Evolutionary conservation across 30 jellyfish, hydroid and myxozoan genomes (phyloP).

Genomic region (Morbakka virulenta): DNA sequence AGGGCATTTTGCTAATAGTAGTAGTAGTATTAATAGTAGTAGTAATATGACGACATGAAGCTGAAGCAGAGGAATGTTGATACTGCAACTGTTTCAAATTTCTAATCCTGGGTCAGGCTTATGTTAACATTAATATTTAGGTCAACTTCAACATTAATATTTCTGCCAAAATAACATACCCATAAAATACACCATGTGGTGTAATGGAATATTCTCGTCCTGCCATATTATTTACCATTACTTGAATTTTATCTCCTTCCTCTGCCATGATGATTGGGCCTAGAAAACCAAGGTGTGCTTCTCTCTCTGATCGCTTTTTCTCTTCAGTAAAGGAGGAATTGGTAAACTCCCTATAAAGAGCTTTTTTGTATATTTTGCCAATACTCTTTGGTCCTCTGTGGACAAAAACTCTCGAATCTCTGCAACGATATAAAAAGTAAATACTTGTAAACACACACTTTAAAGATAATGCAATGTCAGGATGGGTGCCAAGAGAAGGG

Average conservation of each 20-base stretch:
- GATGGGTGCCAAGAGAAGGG: too few species aligned
- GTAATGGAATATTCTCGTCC: slow-evolving; percentile 45
- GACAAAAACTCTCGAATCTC: slow-evolving; percentile 34
- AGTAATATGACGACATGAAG: too few species aligned
- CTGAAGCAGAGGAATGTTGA: too few species aligned
- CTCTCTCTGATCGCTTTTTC: slow-evolving; percentile 6
- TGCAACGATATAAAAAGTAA: neutral
- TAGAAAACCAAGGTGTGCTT: slow-evolving; percentile 53
- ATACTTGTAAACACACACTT: too few species aligned
- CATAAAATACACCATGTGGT: slow-evolving; percentile 66
- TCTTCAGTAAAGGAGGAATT: slow-evolving; percentile 27
- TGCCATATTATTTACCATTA: slow-evolving; percentile 63
- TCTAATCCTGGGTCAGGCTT: too few species aligned
- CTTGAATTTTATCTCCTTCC: slow-evolving; percentile 57
- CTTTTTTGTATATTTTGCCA: slow-evolving; percentile 73
- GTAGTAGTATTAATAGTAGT: too few species aligned
- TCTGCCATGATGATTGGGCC: slow-evolving; percentile 71
- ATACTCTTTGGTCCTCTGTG: slow-evolving; percentile 42
- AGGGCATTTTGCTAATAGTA: too few species aligned
- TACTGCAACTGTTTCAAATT: too few species aligned
- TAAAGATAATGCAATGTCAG: too few species aligned
- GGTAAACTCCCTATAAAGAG: slow-evolving; percentile 59
- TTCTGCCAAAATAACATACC: too few species aligned
- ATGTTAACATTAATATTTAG: too few species aligned
- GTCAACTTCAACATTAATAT: too few species aligned